These are phyloP conservation scores for Liolophura sinensis DNA, from an alignment of 1,140 invertebrate genomes.

Conservation along the genomic window DNA sequence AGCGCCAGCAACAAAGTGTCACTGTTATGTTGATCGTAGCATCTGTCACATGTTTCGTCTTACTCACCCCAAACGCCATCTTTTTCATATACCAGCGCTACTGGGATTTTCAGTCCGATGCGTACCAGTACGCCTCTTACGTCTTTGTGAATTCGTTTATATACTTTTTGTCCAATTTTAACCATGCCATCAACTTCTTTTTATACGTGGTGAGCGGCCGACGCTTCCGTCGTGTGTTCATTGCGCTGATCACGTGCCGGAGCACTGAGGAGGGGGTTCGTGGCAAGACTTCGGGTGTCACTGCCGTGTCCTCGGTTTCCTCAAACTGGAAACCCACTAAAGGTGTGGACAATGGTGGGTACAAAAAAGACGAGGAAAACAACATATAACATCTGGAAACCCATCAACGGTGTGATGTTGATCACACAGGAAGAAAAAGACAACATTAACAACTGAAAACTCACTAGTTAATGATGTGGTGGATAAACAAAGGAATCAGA, in stretches of 20 bases:
- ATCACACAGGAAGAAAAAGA: too few species aligned
- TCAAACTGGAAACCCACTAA: too few species aligned
- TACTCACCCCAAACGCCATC: constrained; percentile 18
- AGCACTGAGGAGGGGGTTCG: too few species aligned
- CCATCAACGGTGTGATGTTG: too few species aligned
- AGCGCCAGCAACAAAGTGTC: constrained; percentile 8
- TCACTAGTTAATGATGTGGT: too few species aligned
- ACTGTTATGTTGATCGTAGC: constrained; percentile 24
- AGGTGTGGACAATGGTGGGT: too few species aligned
- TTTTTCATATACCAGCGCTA: constrained; percentile 9
- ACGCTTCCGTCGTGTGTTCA: constrained; percentile 17
- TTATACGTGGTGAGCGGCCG: constrained; percentile 20
- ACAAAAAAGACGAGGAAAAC: too few species aligned
- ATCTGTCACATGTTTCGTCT: constrained; percentile 17
- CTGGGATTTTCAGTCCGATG: not conserved
- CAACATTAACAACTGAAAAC: too few species aligned
- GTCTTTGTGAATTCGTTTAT: constrained; percentile 10
- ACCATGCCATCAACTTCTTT: constrained; percentile 29
- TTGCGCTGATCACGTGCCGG: not conserved
- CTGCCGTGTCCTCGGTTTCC: too few species aligned
- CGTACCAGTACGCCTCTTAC: not conserved
- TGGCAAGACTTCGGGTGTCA: too few species aligned
- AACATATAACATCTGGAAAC: too few species aligned
- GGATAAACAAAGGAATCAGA: too few species aligned
- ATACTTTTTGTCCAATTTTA: constrained; percentile 15